Base-by-base conservation (phyloP, 2,113 vertebrate species). In the Psilopsiagon aurifrons region DNA sequence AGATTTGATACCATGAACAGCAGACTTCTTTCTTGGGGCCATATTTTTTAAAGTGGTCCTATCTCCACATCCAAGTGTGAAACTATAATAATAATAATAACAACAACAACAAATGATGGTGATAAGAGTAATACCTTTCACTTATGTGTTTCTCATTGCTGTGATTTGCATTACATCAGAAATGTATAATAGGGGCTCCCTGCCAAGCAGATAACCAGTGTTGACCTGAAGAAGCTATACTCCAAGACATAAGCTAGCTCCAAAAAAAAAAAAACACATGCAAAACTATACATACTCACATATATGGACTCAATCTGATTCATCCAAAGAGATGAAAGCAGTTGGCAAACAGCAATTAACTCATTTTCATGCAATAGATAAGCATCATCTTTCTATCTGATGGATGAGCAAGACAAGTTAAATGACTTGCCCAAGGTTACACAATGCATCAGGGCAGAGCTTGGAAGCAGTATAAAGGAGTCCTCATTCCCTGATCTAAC, bases 351-450 rank as follows among this genome's bases (percentile, higher is more conserved):
- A 93, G 80, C 96, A 96, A 96, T 96, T 96, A 96, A 96, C 90
- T 95, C 80, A 88, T 97, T 96, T 96, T 95, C 88, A 84, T 96
- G 94, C 95, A 95, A 92, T 28, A 97, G 94, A 95, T 97, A 96
- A 96, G 91, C 92, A 97, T 96, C 96, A 68, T 93, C 87, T 93
- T 92, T 96, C 92, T 95, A 92, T 96, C 94, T 96, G 96, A 94
- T 96, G 95, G 92, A 93, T 92, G 94, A 90, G 95, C 88, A 95
- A 96, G 96, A 93, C 94, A 93, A 95, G 90, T 95, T 95, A 96
- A 96, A 95, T 95, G 95, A 96, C 90, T 94, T 97, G 96, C 95
- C 95, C 96, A 96, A 83, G 96, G 95, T 97, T 96, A 96, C 94
- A 97, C 95, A 97, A 94, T 96, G 90, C 95, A 88, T 86, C 62